A percentile compares a stretch with the other conserved stretches of the same genome.
Conservation (phyloP, 2,797 vertebrate species). For the Sebastes glaucus region DNA sequence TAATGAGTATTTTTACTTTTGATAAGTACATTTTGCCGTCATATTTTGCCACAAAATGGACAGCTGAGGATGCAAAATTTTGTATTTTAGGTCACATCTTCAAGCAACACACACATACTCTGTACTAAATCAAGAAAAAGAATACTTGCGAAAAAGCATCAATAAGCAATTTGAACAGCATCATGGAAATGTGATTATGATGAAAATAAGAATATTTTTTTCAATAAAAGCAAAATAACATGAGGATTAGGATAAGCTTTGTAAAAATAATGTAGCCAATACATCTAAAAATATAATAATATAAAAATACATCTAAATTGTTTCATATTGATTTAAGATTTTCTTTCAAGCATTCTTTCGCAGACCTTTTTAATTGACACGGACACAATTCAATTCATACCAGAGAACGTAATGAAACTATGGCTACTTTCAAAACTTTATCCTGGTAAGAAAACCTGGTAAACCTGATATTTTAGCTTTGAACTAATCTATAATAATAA, state of each 20-base stretch:
- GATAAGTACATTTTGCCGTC: too few relatives aligned
- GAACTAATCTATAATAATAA: neutral
- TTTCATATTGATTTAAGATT: neutral
- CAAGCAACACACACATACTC: too few relatives aligned
- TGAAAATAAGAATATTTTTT: neutral
- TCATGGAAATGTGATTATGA: neutral
- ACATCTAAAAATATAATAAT: too few relatives aligned
- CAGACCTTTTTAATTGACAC: neutral
- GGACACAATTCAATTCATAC: neutral
- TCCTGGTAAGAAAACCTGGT: neutral
- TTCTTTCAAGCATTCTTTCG: neutral
- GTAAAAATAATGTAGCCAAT: neutral
- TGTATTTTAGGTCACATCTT: too few relatives aligned
- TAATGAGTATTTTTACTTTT: too few relatives aligned
- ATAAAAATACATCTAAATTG: neutral
- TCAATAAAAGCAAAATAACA: neutral
- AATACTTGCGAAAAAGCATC: too few relatives aligned
- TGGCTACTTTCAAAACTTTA: neutral
- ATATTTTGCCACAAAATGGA: too few relatives aligned
- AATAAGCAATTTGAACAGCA: neutral
- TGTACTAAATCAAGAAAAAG: too few relatives aligned
- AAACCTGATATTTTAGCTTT: neutral
- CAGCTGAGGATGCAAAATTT: too few relatives aligned
- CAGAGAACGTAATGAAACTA: neutral
- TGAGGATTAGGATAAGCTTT: neutral